These are phyloP conservation scores for Melanotaenia pygmaea DNA, from an alignment of 2,797 vertebrate species.

Conservation along the genomic window DNA sequence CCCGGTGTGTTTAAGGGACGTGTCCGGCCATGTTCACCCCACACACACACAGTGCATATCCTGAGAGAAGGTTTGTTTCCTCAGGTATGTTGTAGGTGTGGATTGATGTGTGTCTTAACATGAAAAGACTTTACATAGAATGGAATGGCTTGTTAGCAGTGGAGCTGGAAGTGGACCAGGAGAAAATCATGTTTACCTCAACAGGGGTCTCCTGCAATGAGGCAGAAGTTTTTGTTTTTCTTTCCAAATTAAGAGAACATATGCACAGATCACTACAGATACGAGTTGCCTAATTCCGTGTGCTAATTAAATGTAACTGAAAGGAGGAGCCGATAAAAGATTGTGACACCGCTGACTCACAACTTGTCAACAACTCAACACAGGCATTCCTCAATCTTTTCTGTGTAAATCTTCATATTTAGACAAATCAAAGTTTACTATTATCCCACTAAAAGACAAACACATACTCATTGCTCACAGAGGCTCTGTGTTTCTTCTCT, in stretches of 20 bases:
- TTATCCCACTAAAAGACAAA: conserved; percentile 28
- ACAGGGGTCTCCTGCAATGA: conserved; percentile 48
- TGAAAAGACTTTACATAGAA: conserved; percentile 84
- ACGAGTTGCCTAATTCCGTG: conserved; percentile 54
- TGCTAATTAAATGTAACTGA: conserved; percentile 38
- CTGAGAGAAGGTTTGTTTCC: conserved; percentile 84
- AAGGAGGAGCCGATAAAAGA: conserved; percentile 63
- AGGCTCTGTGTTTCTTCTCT: conserved; percentile 25
- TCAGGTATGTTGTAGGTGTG: conserved; percentile 89
- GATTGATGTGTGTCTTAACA: conserved; percentile 88
- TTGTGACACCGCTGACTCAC: conserved; percentile 67
- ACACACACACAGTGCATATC: conserved; percentile 79
- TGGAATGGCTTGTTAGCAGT: conserved; percentile 79
- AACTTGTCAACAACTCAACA: conserved; percentile 50
- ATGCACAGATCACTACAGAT: conserved; percentile 9
- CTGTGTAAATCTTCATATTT: conserved; percentile 28
- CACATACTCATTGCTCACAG: conserved; percentile 21
- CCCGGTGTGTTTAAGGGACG: conserved; percentile 82
- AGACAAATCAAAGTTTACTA: conserved; percentile 5
- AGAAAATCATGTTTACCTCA: conserved; percentile 61
- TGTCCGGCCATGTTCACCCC: conserved; percentile 86
- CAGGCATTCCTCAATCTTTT: conserved; percentile 49
- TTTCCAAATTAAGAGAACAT: conserved; percentile 31
- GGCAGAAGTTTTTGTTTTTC: conserved; percentile 15
- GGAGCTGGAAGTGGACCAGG: conserved; percentile 71